Percentiles rank a stretch among this genome's conserved stretches.
These are phyloP conservation scores for Regulus satrapa DNA, from an alignment of 2,113 vertebrate species.

Conservation along the genomic window DNA sequence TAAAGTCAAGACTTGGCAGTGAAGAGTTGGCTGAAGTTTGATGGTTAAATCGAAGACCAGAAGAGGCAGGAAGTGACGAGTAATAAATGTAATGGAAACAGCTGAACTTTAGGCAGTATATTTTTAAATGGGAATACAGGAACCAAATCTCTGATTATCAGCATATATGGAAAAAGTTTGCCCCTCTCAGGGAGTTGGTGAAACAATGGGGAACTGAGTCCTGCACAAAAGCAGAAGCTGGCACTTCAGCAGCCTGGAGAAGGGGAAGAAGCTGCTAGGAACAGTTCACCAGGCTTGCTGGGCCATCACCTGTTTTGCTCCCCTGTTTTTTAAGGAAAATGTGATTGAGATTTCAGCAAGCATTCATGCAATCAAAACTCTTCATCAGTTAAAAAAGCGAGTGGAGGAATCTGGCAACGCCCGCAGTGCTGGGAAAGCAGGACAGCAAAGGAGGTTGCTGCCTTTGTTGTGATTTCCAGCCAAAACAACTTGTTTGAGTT, in stretches of 20 bases:
- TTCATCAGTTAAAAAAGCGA: background rate
- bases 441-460: background rate
- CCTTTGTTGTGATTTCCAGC: background rate
- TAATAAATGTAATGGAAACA: background rate
- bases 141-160: background rate
- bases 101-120: background rate
- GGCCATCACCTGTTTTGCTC: background rate
- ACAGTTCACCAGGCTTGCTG: background rate
- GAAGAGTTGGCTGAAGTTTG: background rate
- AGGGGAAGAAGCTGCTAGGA: background rate
- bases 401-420: background rate
- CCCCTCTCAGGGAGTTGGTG: background rate
- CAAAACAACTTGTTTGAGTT: background rate
- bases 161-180: slow-evolving; percentile 31
- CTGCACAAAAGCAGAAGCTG: background rate
- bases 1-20: background rate
- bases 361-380: background rate
- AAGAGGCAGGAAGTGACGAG: background rate
- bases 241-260: background rate
- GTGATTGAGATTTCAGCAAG: background rate
- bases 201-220: background rate
- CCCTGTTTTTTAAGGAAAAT: background rate
- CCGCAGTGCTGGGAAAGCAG: background rate
- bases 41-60: background rate
- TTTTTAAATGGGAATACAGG: slow-evolving; percentile 30